Evolutionary conservation across 2,797 vertebrate genomes (phyloP).

Genomic region (Ambastaia sidthimunki): DNA sequence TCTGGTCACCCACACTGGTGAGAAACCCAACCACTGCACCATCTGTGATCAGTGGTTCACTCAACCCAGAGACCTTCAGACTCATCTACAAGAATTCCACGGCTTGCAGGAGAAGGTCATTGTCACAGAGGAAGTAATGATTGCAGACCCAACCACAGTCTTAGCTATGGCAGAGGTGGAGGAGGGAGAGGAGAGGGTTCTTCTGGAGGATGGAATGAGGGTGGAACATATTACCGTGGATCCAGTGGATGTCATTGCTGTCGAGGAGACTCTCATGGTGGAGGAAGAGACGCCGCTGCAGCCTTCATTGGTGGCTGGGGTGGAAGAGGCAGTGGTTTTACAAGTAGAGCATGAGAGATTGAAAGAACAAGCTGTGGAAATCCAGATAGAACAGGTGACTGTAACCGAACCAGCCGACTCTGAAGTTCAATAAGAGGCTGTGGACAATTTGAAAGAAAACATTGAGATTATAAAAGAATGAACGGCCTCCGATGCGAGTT

Average conservation of each 20-base stretch:
- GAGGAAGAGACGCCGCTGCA: conserved; percentile 83
- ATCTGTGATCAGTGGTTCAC: conserved; percentile 98
- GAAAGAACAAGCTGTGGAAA: conserved; percentile 82
- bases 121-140: conserved; percentile 81
- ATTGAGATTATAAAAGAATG: conserved; percentile 10
- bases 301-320: conserved; percentile 52
- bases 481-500: conserved; percentile 12
- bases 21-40: conserved; percentile 97
- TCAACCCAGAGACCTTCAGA: conserved; percentile 86
- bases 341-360: conserved; percentile 77
- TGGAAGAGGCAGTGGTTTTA: conserved; percentile 74
- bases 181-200: conserved; percentile 80
- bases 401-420: conserved; percentile 69
- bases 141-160: conserved; percentile 80
- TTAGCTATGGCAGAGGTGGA: conserved; percentile 73
- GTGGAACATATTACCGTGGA: conserved; percentile 88
- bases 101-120: conserved; percentile 70
- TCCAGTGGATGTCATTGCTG: conserved; percentile 86
- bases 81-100: conserved; percentile 87
- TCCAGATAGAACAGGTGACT: conserved; percentile 86
- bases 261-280: conserved; percentile 83
- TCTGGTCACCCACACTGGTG: conserved; percentile 94
- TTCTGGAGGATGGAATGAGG: conserved; percentile 85
- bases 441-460: neutral
- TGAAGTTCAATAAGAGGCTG: conserved; percentile 66